These are phyloP conservation scores for Allacma fusca DNA, from an alignment of 2,888 invertebrate species.

Conservation along the genomic window DNA sequence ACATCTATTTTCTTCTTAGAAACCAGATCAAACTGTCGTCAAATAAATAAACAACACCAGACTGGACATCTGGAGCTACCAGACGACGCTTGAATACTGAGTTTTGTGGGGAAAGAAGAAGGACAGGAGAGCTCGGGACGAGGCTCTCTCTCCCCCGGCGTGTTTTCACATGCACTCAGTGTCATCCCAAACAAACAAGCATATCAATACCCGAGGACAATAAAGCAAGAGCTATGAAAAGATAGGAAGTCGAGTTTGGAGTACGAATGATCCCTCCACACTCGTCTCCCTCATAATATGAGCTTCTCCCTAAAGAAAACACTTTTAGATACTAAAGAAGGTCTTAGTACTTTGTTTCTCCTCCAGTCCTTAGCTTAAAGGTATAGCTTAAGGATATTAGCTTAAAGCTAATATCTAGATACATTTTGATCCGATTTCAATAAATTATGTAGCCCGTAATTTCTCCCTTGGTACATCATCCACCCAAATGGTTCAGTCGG, in stretches of 20 bases:
- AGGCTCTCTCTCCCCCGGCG: no score
- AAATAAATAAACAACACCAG: conserved; percentile 12
- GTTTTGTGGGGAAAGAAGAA: not conserved
- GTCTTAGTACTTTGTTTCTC: no score
- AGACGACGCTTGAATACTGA: conserved; percentile 6
- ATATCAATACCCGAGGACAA: not conserved
- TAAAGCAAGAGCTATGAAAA: not conserved
- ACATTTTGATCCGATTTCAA: no score
- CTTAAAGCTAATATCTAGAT: no score
- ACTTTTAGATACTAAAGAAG: not conserved
- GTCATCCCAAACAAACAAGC: no score
- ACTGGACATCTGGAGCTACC: conserved; percentile 8
- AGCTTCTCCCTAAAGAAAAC: conserved; percentile 3
- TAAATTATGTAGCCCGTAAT: no score
- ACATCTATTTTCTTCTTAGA: not conserved
- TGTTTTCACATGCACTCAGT: no score
- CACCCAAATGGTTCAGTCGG: no score
- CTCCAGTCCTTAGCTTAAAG: no score
- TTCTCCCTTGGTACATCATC: no score
- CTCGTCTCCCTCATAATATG: not conserved
- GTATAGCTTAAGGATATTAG: no score
- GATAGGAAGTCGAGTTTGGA: not conserved
- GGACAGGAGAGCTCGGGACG: no score
- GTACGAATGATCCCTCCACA: not conserved
- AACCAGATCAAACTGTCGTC: conserved; percentile 8